These are phyloP conservation scores for Saccostrea echinata DNA, from an alignment of 1,140 invertebrate species.

Conservation along the genomic window DNA sequence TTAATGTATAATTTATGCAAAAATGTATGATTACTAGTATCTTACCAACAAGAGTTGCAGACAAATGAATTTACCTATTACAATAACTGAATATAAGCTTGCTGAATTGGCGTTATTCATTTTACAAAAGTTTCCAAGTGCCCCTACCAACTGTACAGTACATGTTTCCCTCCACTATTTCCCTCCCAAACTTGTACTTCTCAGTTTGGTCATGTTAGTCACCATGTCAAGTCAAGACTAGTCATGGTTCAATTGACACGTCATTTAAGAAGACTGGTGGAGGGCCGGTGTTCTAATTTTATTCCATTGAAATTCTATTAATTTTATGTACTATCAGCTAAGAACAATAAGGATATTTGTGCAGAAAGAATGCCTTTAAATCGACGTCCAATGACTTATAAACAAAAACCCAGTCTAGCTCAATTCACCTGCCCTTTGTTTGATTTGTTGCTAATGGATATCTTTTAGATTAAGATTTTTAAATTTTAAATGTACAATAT, in stretches of 20 bases:
- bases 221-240: background rate
- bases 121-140: background rate
- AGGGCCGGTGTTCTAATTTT: background rate
- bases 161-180: conserved; percentile 27
- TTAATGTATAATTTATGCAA: no score
- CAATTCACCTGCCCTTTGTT: conserved; percentile 21
- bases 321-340: conserved; percentile 11
- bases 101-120: background rate
- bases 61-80: no score
- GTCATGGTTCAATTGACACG: conserved; percentile 5
- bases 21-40: no score
- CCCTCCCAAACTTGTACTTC: conserved; percentile 11
- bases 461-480: conserved; percentile 36
- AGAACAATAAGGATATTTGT: conserved; percentile 15
- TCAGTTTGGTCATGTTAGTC: conserved; percentile 4
- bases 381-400: background rate
- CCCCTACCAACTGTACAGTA: background rate
- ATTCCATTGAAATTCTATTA: background rate
- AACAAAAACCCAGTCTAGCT: background rate
- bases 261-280: background rate
- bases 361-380: conserved; percentile 12
- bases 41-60: no score
- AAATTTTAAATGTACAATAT: conserved; percentile 34
- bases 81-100: background rate
- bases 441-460: conserved; percentile 31